Base-by-base conservation (phyloP, 2,888 invertebrate species). In the Trachelus iudaicus region DNA sequence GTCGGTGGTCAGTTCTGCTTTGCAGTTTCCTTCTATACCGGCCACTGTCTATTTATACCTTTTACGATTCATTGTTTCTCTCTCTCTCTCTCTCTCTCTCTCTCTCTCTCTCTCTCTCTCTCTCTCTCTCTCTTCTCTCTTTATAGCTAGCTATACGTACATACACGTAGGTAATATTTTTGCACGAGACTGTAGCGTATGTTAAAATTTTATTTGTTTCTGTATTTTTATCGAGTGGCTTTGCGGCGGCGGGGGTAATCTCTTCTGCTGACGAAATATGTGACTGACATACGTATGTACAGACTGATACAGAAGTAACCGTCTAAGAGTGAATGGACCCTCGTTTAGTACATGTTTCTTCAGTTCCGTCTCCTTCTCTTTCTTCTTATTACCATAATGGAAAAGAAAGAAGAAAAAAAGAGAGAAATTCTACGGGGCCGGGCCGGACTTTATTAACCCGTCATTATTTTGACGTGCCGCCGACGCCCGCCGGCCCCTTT, bases 1-100 rank as follows among this genome's bases (percentile, higher is more conserved):
- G 86, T 84, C 85, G 87, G 83, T 90, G 91, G 90, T 90, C 88
- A 90, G 90, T 89, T 89, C 86, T 82, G 85, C 82, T 81, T 56
- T 85, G 77, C 79, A 80, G 78, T 76, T 79, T 83, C 84, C 83
- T 78, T 81, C 76, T 73, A 75, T 81, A 78, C 76, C 77, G 78
- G 74, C 80, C 56, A 56, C 56, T 23, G 23, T 56, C 56, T 56
- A 56, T 56, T 23, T 56, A 23, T 56, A 23, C 9, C 23, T 2
- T 56, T 56, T 9, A 31, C 71, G 33, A 71, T 11, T 34, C 33
- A n/a, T 30, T 34, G 69, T 35, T 3, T 35, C 68, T 33, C 35
- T 37, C 13, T 74, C 37, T 77, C 74, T 69, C 37, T 73, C 34
- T 73, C 33, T 15, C 15, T 76, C 69, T 76, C 23, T 15, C 73